These are phyloP conservation scores for Belgica antarctica DNA, from an alignment of 2,888 invertebrate genomes.

Conservation along the genomic window DNA sequence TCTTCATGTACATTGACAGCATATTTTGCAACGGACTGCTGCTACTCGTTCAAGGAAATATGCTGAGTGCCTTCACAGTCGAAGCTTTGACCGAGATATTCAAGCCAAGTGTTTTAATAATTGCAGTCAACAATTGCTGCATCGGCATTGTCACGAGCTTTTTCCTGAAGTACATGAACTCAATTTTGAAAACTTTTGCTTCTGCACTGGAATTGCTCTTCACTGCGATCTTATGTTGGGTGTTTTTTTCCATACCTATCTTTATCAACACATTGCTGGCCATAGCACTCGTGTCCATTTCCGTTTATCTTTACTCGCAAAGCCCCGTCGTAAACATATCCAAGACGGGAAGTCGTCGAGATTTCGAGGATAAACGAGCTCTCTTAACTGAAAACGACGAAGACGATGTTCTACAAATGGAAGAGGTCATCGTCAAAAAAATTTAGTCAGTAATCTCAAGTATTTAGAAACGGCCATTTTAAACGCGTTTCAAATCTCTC, in stretches of 20 bases:
- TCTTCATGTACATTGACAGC: conserved; percentile 93
- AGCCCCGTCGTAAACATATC: conserved; percentile 73
- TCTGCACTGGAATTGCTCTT: conserved; percentile 88
- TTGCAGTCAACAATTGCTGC: conserved; percentile 84
- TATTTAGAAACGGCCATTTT: neutral
- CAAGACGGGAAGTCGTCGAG: neutral
- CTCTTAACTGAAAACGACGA: conserved; percentile 29
- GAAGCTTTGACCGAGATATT: conserved; percentile 60
- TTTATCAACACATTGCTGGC: conserved; percentile 77
- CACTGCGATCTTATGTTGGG: conserved; percentile 83
- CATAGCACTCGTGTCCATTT: conserved; percentile 76
- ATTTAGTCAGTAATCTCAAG: conserved; percentile 7
- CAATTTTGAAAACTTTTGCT: conserved; percentile 93
- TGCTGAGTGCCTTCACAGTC: conserved; percentile 61
- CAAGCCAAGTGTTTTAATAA: conserved; percentile 70
- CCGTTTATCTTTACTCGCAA: conserved; percentile 83
- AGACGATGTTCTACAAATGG: conserved; percentile 18
- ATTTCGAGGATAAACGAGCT: conserved; percentile 18
- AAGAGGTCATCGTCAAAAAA: conserved; percentile 21
- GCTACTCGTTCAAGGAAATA: conserved; percentile 65
- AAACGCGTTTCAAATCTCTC: neutral
- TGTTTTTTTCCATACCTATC: conserved; percentile 81
- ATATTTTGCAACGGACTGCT: conserved; percentile 84
- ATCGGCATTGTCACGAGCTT: conserved; percentile 93
- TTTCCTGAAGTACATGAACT: conserved; percentile 88